Conservation (phyloP, 2,797 vertebrate species). For the Danio jaintianensis region DNA sequence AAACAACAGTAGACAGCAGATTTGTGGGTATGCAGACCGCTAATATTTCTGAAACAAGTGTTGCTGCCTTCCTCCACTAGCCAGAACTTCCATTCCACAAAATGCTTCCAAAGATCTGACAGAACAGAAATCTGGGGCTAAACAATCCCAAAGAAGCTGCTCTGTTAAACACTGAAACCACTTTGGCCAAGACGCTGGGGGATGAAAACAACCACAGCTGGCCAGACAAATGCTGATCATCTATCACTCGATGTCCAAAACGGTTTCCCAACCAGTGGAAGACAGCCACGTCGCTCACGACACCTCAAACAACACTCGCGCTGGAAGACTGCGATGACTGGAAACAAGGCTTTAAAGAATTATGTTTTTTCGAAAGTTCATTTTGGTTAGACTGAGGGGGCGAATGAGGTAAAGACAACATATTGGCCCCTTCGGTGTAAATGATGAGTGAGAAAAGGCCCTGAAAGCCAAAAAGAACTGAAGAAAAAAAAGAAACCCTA, state of each 20-base stretch:
- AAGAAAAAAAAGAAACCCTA: conserved; percentile 22
- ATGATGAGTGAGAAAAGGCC: conserved; percentile 48
- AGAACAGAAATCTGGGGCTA: conserved; percentile 56
- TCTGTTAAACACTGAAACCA: conserved; percentile 56
- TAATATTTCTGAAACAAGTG: conserved; percentile 64
- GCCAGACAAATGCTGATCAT: conserved; percentile 54
- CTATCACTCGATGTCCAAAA: conserved; percentile 25
- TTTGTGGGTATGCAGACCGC: conserved; percentile 59
- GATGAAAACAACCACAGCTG: conserved; percentile 59
- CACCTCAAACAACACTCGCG: conserved; percentile 44
- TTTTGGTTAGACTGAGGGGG: conserved; percentile 41
- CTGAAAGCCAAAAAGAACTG: conserved; percentile 38
- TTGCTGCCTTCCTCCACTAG: conserved; percentile 55
- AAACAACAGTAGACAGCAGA: conserved; percentile 47
- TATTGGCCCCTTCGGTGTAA: conserved; percentile 45
- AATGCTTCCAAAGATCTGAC: conserved; percentile 62
- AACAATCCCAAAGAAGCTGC: conserved; percentile 58
- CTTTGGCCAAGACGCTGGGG: conserved; percentile 49
- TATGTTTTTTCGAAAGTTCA: conserved; percentile 24
- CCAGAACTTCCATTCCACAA: conserved; percentile 60
- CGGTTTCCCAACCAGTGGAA: conserved; percentile 21
- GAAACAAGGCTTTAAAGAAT: conserved; percentile 41
- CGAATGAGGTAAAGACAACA: conserved; percentile 51
- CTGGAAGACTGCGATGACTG: neutral
- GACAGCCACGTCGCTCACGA: conserved; percentile 37